Evolutionary conservation across 2,113 vertebrate species (phyloP), one percentile per base, ranked within the genome.

Genomic region (Sapajus apella): DNA sequence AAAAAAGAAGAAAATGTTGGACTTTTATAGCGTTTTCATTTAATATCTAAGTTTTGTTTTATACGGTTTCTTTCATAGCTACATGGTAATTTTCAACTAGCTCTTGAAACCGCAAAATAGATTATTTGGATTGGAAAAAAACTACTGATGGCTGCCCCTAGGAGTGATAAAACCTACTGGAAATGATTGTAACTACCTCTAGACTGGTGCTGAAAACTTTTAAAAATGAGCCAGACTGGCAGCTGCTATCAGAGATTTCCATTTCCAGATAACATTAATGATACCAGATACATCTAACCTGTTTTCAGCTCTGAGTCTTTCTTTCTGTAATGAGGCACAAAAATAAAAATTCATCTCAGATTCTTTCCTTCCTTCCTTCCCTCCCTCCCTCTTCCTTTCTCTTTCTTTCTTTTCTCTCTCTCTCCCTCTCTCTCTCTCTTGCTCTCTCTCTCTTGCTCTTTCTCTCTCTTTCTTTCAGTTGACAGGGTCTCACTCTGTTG

Each of bases 261-360:
- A 93, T 96, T 97, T 98, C 95, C 94, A 97, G 96, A 87, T 98
- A 98, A 97, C 64, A 92, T 93, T 95, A 98, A 95, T 90, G 96
- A 97, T 96, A 97, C 90, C 72, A 96, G 70, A 97, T 32, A 56
- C 47, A 52, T 52, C 52, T 52, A 97, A 97, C 93, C 86, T 75
- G 87, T 95, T 94, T 94, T 97, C 96, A 97, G 45, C 72, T 91
- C 30, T 91, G 70, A 58, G 61, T 58, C 52, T 45, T 82, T 96
- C 85, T n/a, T 47, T 66, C 43, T 66, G 64, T 72, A 83, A 87
- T 76, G 18, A 96, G 94, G 21, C 52, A 64, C 27, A 64, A 64
- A 64, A 64, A 30, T 64, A 30, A 64, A 64, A 64, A 64, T 64
- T 64, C 61, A 64, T 64, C 61, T 64, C 27, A 64, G 61, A 30